Evolutionary conservation across 2,888 invertebrate genomes (phyloP).

Genomic region (Camponotus fellah): DNA sequence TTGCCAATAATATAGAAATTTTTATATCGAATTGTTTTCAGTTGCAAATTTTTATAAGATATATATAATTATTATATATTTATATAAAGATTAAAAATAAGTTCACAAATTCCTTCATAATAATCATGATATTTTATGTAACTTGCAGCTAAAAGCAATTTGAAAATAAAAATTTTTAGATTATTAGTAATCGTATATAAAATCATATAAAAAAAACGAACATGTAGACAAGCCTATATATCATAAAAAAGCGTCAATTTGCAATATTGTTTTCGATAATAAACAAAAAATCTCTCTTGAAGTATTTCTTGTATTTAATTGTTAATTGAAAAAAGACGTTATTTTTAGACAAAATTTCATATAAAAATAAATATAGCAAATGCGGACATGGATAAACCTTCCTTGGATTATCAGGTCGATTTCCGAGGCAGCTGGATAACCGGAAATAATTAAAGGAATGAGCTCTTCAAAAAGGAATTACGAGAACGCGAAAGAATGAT

Average conservation of each 20-base stretch:
- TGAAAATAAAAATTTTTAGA: too few species aligned
- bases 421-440: background rate
- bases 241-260: background rate
- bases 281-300: background rate
- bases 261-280: background rate
- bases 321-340: background rate
- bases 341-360: background rate
- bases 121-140: too few species aligned
- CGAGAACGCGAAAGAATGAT: conserved; percentile 10
- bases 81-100: too few species aligned
- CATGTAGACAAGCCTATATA: background rate
- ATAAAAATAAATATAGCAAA: conserved; percentile 3
- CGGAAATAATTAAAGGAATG: conserved; percentile 23
- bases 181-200: too few species aligned
- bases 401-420: background rate
- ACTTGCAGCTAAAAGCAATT: too few species aligned
- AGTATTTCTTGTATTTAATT: background rate
- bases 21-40: background rate
- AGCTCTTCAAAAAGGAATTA: conserved; percentile 17
- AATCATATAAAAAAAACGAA: background rate
- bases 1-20: background rate
- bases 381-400: conserved; percentile 12
- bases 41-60: background rate
- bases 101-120: too few species aligned
- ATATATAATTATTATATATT: background rate